Base-by-base conservation (phyloP, 92 coral and sea anemone species). In the Micromussa lordhowensis region DNA sequence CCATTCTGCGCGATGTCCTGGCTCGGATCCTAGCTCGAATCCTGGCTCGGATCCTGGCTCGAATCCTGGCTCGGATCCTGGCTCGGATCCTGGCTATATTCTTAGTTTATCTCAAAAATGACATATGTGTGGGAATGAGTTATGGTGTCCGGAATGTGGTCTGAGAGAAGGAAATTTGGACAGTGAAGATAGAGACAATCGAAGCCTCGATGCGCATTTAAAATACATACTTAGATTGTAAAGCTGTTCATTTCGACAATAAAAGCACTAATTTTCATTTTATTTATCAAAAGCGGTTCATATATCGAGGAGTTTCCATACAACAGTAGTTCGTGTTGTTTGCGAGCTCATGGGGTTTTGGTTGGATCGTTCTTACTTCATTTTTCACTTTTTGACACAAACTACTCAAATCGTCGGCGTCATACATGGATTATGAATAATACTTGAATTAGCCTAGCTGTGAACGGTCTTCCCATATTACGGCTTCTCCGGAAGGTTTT, bases 41-140 rank as follows among this genome's bases (percentile, higher is more conserved):
- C 38, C 38, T 36, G 38, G 38, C 38, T 36, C 38, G 38, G 38
- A 36, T 36, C 38, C 38, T 36, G 38, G 38, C 38, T 36, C 38
- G 38, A 5, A 36, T 36, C 38, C 38, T 36, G 4, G 4, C 38
- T 36, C 4, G 38, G 38, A 36, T 36, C 38, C 38, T 36, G 38
- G 38, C 38, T 36, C 38, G 38, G 38, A 36, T 36, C 38, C 38
- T 36, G 38, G 38, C 38, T 36, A 2, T 36, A 36, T 36, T 36
- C 38, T 36, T 36, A 36, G 38, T 36, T 36, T 36, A 36, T 36
- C 38, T 36, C 38, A 36, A 88, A 91, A 82, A 32, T 91, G 96
- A 93, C 96, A 93, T 93, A 68, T 91, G 96, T 91, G 96, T 66
- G 85, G 88, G 91, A 77, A 86, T 93, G 95, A 93, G 90, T 82